Base-by-base conservation (phyloP, 2,113 vertebrate genomes). In the Lophotis ruficrista region DNA sequence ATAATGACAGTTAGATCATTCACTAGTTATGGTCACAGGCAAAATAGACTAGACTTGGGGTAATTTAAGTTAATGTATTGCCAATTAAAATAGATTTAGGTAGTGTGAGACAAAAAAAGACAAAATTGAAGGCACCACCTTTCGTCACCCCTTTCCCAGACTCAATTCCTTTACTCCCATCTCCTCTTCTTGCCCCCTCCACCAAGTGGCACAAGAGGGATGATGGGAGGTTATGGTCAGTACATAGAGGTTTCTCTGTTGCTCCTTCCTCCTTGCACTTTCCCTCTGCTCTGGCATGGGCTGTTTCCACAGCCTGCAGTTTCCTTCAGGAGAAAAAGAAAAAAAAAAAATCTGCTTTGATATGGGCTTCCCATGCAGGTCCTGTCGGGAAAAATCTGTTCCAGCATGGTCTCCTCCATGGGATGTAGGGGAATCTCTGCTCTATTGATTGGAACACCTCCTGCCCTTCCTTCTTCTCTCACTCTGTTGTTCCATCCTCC, bases 141-240 rank as follows among this genome's bases (percentile, higher is more conserved):
- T 69, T 69, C 30, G 41, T 47, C 13, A 64, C 2, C 4, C 6
- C 5, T 79, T 70, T 65, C 17, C 8, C 19, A 45, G 14, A 43
- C 7, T 22, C 25, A 56, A 5, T 4, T 60, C 12, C 38, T 60
- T 60, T 31, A 50, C 6, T 65, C 7, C 12, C 25, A 24, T 10
- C 16, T 70, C 20, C 53, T 54, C 21, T 65, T 8, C 5, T 9
- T 0, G 1, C 12, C 13, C 4, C 7, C 5, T 14, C 41, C 12
- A 25, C 8, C 28, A 50, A 25, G 24, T 4, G 7, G 19, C 35
- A 50, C 8, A 65, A 50, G n/a, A 69, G 1, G 9, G 10, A 41
- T 18, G 4, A 35, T 47, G 37, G 17, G 7, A 37, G 19, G 2
- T 45, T 56, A 61, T 38, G 8, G 13, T 54, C 21, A 41, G 3